Evolutionary conservation across 2,888 invertebrate species (phyloP), one percentile per base, ranked within the genome.

Genomic region (Amiota mariae): DNA sequence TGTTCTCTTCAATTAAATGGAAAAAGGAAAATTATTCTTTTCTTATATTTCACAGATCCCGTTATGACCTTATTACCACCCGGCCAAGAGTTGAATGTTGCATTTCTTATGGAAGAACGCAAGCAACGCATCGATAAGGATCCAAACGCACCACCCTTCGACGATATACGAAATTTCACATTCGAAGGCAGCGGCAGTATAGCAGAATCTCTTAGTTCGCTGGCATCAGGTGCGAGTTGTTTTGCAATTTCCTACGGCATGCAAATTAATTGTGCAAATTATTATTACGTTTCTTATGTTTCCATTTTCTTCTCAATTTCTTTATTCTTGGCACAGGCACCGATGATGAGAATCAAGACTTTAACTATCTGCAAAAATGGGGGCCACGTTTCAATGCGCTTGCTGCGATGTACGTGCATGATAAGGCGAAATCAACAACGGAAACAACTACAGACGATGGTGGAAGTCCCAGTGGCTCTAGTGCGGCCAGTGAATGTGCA

Each of bases 141-240:
- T 91, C 96, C 96, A 13, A 97, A 96, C 89, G 98, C 98, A 72
- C 99, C 99, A 76, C 99, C 99, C 11, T 98, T 98, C 90, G 99
- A 99, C 90, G 99, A 99, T 90, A 93, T 99, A 82, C 93, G 99
- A 89, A 98, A 99, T 92, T 99, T 99, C 90, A 98, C 98, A 72
- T 99, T 99, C 88, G 99, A 99, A 91, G 99, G 99, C 59, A 97
- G 97, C 88, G 98, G 98, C 91, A 97, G 97, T 90, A 98, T 97
- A 73, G 98, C 98, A 49, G 98, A 98, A 74, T 98, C 98, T 12
- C 92, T 99, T 74, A 98, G 98, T 87, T 98, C 98, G 72, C 93
- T 99, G 87, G 97, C 97, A 86, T 97, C 97, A 88, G 97, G 97
- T 96, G 91, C 91, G 88, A 87, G 36, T 36, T 36, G 36, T 6